phyloP scores from a whole-genome alignment of 2,888 invertebrate species.

The Automeris io region DNA sequence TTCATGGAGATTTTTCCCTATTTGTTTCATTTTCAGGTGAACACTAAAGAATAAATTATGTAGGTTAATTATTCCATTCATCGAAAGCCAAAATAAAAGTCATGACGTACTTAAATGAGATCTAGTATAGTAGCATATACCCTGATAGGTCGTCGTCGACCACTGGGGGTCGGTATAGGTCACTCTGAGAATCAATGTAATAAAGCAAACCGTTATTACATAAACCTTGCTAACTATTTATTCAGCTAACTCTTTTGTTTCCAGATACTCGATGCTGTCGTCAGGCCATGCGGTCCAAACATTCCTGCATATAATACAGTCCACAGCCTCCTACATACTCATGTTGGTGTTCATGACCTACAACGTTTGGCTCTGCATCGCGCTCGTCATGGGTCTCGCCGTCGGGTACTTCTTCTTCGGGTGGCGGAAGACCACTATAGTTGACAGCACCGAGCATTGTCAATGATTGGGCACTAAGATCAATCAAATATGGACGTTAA shows the following conservation, averaged over 20 bases:
- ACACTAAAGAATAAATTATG: too few relatives aligned
- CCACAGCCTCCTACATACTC: conserved; percentile 92
- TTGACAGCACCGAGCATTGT: conserved; percentile 95
- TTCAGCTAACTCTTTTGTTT: conserved; percentile 25
- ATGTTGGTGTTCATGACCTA: conserved; percentile 99
- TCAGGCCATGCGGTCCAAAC: conserved; percentile 90
- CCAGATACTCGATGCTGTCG: conserved; percentile 89
- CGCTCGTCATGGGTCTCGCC: conserved; percentile 92
- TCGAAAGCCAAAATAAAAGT: too few relatives aligned
- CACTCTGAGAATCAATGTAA: too few relatives aligned
- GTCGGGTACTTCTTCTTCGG: conserved; percentile 96
- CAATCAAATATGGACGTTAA: not conserved
- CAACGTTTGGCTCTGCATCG: conserved; percentile 94
- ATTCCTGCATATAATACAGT: conserved; percentile 90
- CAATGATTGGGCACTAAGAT: conserved; percentile 78
- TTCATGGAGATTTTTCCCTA: too few relatives aligned
- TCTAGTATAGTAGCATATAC: too few relatives aligned
- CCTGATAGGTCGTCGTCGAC: too few relatives aligned
- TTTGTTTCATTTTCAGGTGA: too few relatives aligned
- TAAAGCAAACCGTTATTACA: too few relatives aligned
- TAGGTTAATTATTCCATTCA: too few relatives aligned
- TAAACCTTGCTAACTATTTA: not conserved
- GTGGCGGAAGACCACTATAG: conserved; percentile 93
- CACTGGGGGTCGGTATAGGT: too few relatives aligned
- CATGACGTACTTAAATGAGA: too few relatives aligned